Evolutionary conservation across 2,113 vertebrate genomes (phyloP), one percentile per base, ranked within the genome.

Genomic region (Bucco capensis): DNA sequence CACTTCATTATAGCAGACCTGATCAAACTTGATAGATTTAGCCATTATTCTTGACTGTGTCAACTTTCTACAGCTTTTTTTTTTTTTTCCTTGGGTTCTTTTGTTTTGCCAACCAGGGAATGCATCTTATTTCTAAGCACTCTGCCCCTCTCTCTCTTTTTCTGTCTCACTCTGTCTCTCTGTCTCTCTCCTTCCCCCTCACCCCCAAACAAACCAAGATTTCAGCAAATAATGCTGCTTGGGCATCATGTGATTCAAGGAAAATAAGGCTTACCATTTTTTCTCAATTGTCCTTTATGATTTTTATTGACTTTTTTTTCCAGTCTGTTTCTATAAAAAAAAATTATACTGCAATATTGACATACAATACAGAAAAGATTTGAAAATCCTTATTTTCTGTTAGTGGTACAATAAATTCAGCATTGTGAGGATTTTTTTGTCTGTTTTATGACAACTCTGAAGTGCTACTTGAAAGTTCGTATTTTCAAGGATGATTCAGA

Each of bases 1-100:
- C 97, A 98, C 98, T 98, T 98, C 98, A 98, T 98, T 98, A 98
- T 98, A 98, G 97, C 96, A 98, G 98, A 98, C 97, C 98, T 98
- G 98, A 98, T 98, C 98, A 98, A 98, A 98, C 98, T 98, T 98
- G 98, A 98, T 98, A 98, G 98, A 98, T 98, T 98, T 98, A 98
- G 98, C 98, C 98, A 98, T 98, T 98, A 98, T 98, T 98, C 98
- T 98, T 98, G 97, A 97, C 97, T 98, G 95, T 98, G 98, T 98
- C 97, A 98, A 98, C 98, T 98, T 98, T 98, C 97, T 96, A 95
- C 97, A 94, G 86, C 66, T 77, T 88, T 94, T 93, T 94, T 75
- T 86, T 91, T 70, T 89, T 84, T 35, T 89, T 77, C 54, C 96
- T 96, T 96, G 75, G 94, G 85, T 92, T 97, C 97, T 98, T 98